Percentiles rank a stretch among this genome's conserved stretches.
These are phyloP conservation scores for Melanophora roralis DNA, from an alignment of 2,888 invertebrate species.

Conservation along the genomic window DNA sequence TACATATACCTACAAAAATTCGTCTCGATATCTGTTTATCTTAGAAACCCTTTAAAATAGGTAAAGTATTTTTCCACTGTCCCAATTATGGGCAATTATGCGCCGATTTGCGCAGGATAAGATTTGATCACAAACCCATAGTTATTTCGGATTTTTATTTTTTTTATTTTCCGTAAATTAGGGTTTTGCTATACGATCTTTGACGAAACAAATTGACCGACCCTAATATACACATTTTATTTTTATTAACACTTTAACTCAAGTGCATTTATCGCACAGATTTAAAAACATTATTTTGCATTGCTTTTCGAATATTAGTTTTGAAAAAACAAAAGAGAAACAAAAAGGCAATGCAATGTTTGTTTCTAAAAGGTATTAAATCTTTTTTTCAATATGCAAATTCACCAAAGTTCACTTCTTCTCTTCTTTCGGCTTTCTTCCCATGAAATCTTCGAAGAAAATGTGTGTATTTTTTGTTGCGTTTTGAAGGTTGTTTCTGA, in stretches of 20 bases:
- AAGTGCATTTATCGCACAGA: conserved; percentile 35
- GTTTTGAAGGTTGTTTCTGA: conserved; percentile 59
- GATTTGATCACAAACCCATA: too few relatives aligned
- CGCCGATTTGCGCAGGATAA: too few relatives aligned
- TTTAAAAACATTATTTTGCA: conserved; percentile 12
- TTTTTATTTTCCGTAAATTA: too few relatives aligned
- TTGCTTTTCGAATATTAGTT: conserved; percentile 6
- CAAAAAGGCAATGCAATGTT: too few relatives aligned
- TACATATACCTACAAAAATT: too few relatives aligned
- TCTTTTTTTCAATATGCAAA: not conserved
- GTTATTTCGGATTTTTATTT: too few relatives aligned
- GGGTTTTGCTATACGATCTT: too few relatives aligned
- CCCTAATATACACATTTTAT: conserved; percentile 38
- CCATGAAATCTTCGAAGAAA: conserved; percentile 35
- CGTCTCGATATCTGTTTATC: too few relatives aligned
- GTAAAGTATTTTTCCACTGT: too few relatives aligned
- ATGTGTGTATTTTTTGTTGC: conserved; percentile 30
- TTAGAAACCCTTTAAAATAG: too few relatives aligned
- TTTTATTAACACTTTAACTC: conserved; percentile 24
- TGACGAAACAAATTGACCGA: not conserved
- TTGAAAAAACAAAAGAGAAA: not conserved
- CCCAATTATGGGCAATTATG: too few relatives aligned
- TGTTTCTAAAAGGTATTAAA: too few relatives aligned
- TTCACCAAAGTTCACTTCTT: not conserved
- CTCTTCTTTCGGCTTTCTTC: conserved; percentile 10